Evolutionary conservation across 2,113 vertebrate genomes (phyloP), one percentile per base, ranked within the genome.

Genomic region (Fregata magnificens): DNA sequence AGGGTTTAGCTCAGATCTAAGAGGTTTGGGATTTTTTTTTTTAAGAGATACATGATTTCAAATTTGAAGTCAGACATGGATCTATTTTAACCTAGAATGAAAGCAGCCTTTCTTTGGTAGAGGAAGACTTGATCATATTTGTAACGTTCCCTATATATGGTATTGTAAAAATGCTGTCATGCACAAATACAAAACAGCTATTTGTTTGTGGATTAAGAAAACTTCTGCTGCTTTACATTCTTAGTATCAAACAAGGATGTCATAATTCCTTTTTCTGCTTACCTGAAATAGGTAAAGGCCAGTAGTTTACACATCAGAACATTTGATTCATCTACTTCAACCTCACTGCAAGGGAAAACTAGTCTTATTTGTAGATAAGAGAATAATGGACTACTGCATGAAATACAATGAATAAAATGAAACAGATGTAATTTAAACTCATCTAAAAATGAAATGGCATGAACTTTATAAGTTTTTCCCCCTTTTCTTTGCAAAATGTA

Each of bases 1-100:
- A 65, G 52, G 32, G 55, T 96, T 97, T 94, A 78, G 65, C 97
- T 97, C 83, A 95, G 86, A 96, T 96, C 65, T 81, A 96, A 91
- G 89, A 77, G 66, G 77, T 93, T 95, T 88, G 70, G 69, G 56
- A 26, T 74, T 32, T 82, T 42, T 50, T 87, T 47, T 82, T 84
- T 11, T 7, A 31, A 58, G 58, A 65, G 38, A 47, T 50, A 65
- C 71, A 55, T 61, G 3, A 82, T 95, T 97, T 94, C 59, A 50
- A 93, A 96, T 89, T 93, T 91, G 56, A 95, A 88, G 59, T 86
- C 76, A 59, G 56, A 52, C 34, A 11, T 52, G 24, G 32, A 26
- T 78, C 44, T 94, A n/a, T 69, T 90, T 96, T 94, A 72, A 66
- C 34, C 49, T 59, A 45, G 38, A 93, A 50, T 66, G 63, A 86